Conservation (phyloP, 1,140 invertebrate species). For the Conopomorpha cramerella region DNA sequence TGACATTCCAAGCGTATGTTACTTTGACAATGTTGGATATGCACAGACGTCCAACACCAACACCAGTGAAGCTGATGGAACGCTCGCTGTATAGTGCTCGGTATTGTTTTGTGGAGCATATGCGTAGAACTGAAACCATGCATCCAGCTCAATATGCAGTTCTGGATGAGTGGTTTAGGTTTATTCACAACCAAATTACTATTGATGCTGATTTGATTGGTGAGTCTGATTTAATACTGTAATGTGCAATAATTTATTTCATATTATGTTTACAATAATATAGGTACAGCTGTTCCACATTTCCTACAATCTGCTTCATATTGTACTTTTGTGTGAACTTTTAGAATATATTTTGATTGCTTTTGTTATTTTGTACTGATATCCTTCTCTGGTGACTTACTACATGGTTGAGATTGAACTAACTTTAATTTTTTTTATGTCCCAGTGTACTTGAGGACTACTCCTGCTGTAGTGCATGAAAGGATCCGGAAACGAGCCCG, state of each 20-base stretch:
- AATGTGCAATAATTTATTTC: too few species aligned
- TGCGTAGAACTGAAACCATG: conserved; percentile 61
- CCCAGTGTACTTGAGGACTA: conserved; percentile 84
- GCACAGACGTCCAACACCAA: conserved; percentile 67
- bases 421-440: conserved; percentile 15
- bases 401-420: too few species aligned
- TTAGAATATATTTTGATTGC: too few species aligned
- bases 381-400: too few species aligned
- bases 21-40: conserved; percentile 87
- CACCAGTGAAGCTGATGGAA: conserved; percentile 86
- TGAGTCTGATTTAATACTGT: too few species aligned
- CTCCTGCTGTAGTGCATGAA: conserved; percentile 80
- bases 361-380: too few species aligned
- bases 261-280: too few species aligned
- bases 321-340: too few species aligned
- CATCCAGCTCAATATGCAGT: conserved; percentile 69
- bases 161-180: conserved; percentile 85
- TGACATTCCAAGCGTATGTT: conserved; percentile 88
- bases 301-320: too few species aligned
- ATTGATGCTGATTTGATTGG: conserved; percentile 45
- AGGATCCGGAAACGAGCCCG: conserved; percentile 77
- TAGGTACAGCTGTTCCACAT: too few species aligned
- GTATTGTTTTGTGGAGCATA: conserved; percentile 85
- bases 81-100: conserved; percentile 76
- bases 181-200: conserved; percentile 59